These are phyloP conservation scores for Rhabdophis nuchalis DNA, from an alignment of 2,797 vertebrate genomes.

Conservation along the genomic window DNA sequence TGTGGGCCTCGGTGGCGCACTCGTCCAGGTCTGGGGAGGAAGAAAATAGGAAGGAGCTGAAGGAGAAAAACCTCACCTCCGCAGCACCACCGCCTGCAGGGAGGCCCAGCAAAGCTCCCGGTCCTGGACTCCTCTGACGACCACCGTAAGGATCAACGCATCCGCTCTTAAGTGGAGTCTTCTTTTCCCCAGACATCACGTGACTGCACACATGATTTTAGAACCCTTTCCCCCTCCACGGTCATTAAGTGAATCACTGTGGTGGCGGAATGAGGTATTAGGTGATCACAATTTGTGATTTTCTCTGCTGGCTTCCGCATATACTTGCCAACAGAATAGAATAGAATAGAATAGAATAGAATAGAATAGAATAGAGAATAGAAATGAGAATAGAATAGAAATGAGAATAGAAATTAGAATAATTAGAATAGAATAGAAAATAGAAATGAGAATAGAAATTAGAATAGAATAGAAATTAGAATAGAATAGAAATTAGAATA, in stretches of 20 bases:
- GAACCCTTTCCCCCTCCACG: not conserved
- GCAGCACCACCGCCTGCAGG: not conserved
- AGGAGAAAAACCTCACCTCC: not conserved
- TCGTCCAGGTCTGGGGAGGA: constrained; percentile 82
- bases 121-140: not conserved
- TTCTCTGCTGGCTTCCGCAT: not conserved
- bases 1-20: constrained; percentile 82
- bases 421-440: no score
- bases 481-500: no score
- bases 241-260: not conserved
- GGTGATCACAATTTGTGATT: not conserved
- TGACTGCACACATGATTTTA: not conserved
- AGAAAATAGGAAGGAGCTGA: not conserved
- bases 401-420: no score
- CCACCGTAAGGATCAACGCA: not conserved
- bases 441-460: no score
- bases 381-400: no score
- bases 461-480: no score
- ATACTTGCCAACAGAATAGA: no score
- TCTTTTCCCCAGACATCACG: not conserved
- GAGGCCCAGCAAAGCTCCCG: not conserved
- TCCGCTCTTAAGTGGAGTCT: not conserved
- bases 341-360: no score
- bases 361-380: no score
- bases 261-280: not conserved